phyloP scores from a whole-genome alignment of 2,113 vertebrate species.

The Cyprinodon brontotheroides region DNA sequence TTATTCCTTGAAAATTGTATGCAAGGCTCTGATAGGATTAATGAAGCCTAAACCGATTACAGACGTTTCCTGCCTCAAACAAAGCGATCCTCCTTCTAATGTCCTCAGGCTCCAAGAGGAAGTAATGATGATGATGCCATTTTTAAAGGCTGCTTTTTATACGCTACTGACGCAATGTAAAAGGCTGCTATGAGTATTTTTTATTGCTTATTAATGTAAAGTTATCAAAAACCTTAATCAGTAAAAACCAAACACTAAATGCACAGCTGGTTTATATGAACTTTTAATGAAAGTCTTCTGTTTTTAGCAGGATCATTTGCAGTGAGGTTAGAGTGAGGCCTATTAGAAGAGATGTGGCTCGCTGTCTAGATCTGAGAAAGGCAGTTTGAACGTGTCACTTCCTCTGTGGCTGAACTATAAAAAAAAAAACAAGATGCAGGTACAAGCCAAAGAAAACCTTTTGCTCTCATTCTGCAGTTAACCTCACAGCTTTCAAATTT shows the following conservation, averaged over 20 bases:
- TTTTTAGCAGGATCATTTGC: not conserved
- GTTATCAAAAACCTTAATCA: not conserved
- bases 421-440: not conserved
- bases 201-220: not conserved
- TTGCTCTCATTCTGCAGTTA: not conserved
- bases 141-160: constrained; percentile 42
- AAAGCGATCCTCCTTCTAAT: constrained; percentile 47
- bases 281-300: not conserved
- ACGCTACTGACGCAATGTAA: constrained; percentile 1
- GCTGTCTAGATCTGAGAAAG: not conserved
- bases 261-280: not conserved
- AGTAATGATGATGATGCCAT: constrained; percentile 56
- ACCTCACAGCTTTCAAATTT: constrained; percentile 9
- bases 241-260: not conserved
- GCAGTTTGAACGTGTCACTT: constrained; percentile 14
- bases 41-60: constrained; percentile 57
- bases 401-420: constrained; percentile 17
- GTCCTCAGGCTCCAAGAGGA: constrained; percentile 55
- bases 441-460: not conserved
- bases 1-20: constrained; percentile 25
- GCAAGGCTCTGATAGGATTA: constrained; percentile 29
- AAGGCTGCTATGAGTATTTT: not conserved
- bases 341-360: not conserved
- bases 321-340: not conserved
- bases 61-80: constrained; percentile 44